A percentile compares a stretch with the other conserved stretches of the same genome.
These are phyloP conservation scores for Drosophila saltans DNA, from an alignment of 1,140 invertebrate genomes.

Conservation along the genomic window DNA sequence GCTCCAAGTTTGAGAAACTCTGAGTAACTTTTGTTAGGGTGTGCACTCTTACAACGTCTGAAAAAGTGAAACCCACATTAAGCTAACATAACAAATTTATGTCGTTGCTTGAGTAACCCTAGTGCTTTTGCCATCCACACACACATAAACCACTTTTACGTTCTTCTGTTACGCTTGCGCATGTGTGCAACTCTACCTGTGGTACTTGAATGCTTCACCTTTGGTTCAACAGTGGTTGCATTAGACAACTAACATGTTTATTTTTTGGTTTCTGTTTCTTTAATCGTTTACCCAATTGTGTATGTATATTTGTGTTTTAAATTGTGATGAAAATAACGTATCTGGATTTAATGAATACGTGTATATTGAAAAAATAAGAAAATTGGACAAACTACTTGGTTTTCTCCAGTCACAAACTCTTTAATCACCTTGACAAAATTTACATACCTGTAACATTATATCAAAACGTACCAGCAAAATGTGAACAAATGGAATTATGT, in stretches of 20 bases:
- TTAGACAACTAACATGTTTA: constrained; percentile 32
- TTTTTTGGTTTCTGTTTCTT: constrained; percentile 46
- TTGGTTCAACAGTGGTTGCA: constrained; percentile 28
- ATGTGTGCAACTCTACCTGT: constrained; percentile 52
- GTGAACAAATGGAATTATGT: background rate
- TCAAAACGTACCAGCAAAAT: background rate
- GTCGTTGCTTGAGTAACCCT: constrained; percentile 43
- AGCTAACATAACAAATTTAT: constrained; percentile 27
- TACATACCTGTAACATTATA: constrained; percentile 9
- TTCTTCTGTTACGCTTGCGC: constrained; percentile 49
- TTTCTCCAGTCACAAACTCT: background rate
- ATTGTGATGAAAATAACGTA: background rate
- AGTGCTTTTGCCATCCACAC: constrained; percentile 42
- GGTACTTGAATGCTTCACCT: constrained; percentile 48
- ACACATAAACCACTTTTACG: constrained; percentile 47
- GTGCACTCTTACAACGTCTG: background rate
- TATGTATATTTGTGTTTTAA: constrained; percentile 35
- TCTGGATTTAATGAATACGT: background rate
- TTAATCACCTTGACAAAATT: constrained; percentile 10
- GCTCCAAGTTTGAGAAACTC: background rate
- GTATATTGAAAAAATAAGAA: background rate
- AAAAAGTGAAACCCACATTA: background rate
- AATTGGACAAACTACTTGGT: background rate
- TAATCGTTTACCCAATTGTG: constrained; percentile 39
- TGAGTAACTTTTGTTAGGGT: constrained; percentile 1